A percentile compares a stretch with the other conserved stretches of the same genome.
phyloP scores from a whole-genome alignment of 2,113 vertebrate species.

The Athene cunicularia region DNA sequence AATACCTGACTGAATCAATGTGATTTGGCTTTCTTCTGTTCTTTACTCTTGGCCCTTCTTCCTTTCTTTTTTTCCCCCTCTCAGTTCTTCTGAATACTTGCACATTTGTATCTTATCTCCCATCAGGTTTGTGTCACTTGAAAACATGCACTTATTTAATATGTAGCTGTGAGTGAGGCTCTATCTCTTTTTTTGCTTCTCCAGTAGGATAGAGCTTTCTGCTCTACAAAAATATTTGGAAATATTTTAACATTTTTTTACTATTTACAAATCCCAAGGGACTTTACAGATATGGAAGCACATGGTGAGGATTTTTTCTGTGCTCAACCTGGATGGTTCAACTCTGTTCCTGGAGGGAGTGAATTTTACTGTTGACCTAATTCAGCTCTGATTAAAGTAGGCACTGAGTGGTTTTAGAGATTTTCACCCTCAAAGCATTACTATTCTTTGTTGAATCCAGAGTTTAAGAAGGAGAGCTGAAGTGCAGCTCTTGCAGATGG shows the following conservation, averaged over 20 bases:
- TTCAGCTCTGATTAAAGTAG: background rate
- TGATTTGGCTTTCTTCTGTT: background rate
- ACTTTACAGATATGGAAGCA: background rate
- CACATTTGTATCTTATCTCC: background rate
- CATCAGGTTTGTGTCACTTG: background rate
- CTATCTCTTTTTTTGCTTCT: background rate
- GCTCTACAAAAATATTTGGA: background rate
- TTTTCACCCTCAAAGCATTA: constrained; percentile 44
- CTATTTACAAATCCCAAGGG: background rate
- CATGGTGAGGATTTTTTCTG: background rate
- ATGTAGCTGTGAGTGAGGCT: background rate
- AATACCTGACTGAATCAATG: constrained; percentile 7
- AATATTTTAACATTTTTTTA: too few relatives aligned
- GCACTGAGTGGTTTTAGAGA: constrained; percentile 33
- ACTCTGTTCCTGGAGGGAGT: background rate
- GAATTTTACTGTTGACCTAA: constrained; percentile 59
- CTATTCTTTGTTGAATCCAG: constrained; percentile 43
- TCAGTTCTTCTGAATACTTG: background rate
- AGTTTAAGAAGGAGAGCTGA: constrained; percentile 41
- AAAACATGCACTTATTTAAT: background rate
- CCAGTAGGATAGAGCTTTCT: background rate
- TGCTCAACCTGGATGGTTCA: background rate
- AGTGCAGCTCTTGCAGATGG: constrained; percentile 36
- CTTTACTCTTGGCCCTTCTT: background rate
- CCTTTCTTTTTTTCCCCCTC: background rate